Conservation (phyloP, 2,113 vertebrate species). For the Paralichthys olivaceus region DNA sequence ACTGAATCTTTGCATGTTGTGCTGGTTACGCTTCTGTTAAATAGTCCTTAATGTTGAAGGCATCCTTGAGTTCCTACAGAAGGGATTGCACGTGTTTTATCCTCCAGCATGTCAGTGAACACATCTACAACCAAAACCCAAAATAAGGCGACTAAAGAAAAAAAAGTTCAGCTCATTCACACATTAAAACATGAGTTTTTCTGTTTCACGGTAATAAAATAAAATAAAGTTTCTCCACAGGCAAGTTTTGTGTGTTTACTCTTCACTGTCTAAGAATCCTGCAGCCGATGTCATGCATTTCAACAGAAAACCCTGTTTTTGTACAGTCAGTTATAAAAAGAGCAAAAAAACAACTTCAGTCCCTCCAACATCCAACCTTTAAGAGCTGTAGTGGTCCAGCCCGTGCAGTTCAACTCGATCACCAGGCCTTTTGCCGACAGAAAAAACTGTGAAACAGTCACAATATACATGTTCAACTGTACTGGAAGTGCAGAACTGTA, state of each 20-base stretch:
- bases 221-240: conserved; percentile 40
- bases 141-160: conserved; percentile 49
- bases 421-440: conserved; percentile 34
- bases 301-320: conserved; percentile 42
- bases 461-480: conserved; percentile 54
- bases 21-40: conserved; percentile 59
- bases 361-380: conserved; percentile 40
- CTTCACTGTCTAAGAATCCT: conserved; percentile 41
- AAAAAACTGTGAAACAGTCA: conserved; percentile 58
- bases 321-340: conserved; percentile 55
- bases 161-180: conserved; percentile 27
- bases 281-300: conserved; percentile 56
- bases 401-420: conserved; percentile 44
- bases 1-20: conserved; percentile 47
- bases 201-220: conserved; percentile 44
- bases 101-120: conserved; percentile 54
- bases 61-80: conserved; percentile 68
- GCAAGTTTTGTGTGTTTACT: conserved; percentile 28
- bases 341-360: conserved; percentile 21
- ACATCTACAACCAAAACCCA: conserved; percentile 32
- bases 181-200: conserved; percentile 47
- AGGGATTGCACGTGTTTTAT: conserved; percentile 60
- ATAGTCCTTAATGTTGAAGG: conserved; percentile 74
- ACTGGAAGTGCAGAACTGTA: conserved; percentile 72
- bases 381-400: conserved; percentile 59